Percentiles rank a stretch among this genome's conserved stretches.
phyloP scores from a whole-genome alignment of 2,113 vertebrate species.

The Callipepla squamata region DNA sequence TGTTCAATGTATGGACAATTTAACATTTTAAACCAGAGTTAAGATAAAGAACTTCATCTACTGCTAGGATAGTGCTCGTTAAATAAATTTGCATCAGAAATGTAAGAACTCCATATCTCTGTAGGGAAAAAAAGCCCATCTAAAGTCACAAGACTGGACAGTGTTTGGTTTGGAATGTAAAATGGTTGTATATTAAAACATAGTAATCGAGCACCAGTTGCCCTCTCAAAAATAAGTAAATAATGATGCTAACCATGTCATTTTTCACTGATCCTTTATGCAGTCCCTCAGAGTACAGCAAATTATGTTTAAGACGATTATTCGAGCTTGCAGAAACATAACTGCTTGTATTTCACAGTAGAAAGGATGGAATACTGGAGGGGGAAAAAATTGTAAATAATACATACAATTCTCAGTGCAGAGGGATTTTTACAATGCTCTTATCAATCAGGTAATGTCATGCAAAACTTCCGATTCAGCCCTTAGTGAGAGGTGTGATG shows the following conservation, averaged over 20 bases:
- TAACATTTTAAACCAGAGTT: not conserved
- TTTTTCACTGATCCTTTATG: slow-evolving; percentile 24
- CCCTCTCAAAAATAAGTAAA: not conserved
- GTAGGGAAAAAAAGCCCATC: slow-evolving; percentile 5
- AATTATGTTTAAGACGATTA: slow-evolving; percentile 20
- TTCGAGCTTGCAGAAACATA: slow-evolving; percentile 13
- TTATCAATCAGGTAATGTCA: not conserved
- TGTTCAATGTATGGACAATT: not conserved
- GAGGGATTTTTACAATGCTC: slow-evolving; percentile 1
- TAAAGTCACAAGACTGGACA: slow-evolving; percentile 2
- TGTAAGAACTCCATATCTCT: not conserved
- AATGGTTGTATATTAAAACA: not conserved
- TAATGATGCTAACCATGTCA: slow-evolving; percentile 20
- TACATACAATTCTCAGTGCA: not conserved
- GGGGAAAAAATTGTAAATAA: not conserved
- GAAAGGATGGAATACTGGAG: slow-evolving; percentile 17
- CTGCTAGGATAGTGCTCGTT: not conserved
- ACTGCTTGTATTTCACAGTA: slow-evolving; percentile 3
- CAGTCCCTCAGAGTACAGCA: not conserved
- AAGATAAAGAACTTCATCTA: not conserved
- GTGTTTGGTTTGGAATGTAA: slow-evolving; percentile 14
- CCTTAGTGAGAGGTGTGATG: not conserved
- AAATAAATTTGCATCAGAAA: not conserved
- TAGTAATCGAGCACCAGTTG: not conserved
- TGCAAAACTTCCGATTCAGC: not conserved